Base-by-base conservation (phyloP, 2,888 invertebrate species). In the Arrhopalites spinosus region DNA sequence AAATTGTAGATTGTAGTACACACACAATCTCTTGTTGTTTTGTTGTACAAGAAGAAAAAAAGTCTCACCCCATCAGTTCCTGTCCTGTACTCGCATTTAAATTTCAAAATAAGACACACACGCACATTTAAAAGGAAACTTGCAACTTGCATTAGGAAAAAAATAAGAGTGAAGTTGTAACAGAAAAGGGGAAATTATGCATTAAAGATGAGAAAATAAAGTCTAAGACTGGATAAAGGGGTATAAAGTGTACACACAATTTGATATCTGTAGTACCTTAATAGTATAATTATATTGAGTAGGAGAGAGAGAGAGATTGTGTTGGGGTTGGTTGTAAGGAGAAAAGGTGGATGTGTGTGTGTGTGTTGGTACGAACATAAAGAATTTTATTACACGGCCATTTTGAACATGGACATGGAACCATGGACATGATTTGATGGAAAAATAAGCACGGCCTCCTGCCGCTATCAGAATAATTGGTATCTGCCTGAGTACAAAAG, bases 391-490 rank as follows among this genome's bases (percentile, higher is more conserved):
- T 72, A 72, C 63, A 72, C 78, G 78, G 81, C 82, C 82, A 81
- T 82, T 82, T 81, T 81, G 81, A 77, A 77, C 81, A 80, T 80
- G 79, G 80, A 79, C 79, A 80, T 81, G 80, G 80, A 80, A 79
- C 78, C 79, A 80, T 81, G 80, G 80, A 80, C 81, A 79, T 80
- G 80, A 81, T 81, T 79, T 78, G 78, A 79, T 81, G 79, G 80
- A 80, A 79, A 77, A 77, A 75, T 78, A 79, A 82, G 82, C 76
- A 78, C 81, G 81, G 79, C 82, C 81, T 78, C 82, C 81, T 81
- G 81, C 71, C 75, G 81, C 81, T 82, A 82, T 82, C 81, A 82
- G 81, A 82, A 82, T 82, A 82, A 82, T 82, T 82, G 82, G 78
- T 78, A 79, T 80, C 79, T 78, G 76, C 78, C 79, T 70, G 67